phyloP scores from a whole-genome alignment of 1,140 invertebrate species.

The Notospermus geniculatus region DNA sequence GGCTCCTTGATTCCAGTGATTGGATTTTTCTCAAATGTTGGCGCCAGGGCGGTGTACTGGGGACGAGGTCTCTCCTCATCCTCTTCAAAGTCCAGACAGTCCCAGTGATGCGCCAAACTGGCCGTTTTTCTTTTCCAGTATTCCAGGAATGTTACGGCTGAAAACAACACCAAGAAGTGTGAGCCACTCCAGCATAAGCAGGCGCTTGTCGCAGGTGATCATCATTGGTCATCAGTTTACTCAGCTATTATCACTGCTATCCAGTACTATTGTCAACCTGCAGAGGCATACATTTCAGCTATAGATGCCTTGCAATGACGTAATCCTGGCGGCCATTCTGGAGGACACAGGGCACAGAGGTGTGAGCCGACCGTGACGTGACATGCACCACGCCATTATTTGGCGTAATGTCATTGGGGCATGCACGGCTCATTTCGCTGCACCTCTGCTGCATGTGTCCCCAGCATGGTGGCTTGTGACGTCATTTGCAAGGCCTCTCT shows the following conservation, averaged over 20 bases:
- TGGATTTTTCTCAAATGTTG: constrained; percentile 50
- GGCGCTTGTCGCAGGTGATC: too few species aligned
- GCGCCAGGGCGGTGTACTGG: constrained; percentile 50
- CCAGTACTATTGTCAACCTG: too few species aligned
- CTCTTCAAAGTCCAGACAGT: constrained; percentile 73
- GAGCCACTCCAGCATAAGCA: too few species aligned
- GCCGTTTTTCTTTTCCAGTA: constrained; percentile 93
- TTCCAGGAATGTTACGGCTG: constrained; percentile 92
- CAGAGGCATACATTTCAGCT: background rate
- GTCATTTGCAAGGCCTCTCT: constrained; percentile 1
- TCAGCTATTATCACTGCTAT: too few species aligned
- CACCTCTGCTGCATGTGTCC: background rate
- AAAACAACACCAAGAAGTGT: constrained; percentile 23
- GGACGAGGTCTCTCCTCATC: constrained; percentile 62
- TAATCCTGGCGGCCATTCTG: too few species aligned
- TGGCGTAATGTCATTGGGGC: too few species aligned
- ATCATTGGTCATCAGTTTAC: too few species aligned
- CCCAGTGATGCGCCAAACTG: constrained; percentile 93
- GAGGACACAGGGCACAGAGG: too few species aligned
- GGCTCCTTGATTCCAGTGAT: constrained; percentile 61
- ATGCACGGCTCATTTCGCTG: too few species aligned
- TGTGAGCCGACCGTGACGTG: too few species aligned
- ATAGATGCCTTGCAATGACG: background rate
- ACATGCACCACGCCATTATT: too few species aligned
- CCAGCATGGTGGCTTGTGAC: background rate